phyloP scores from a whole-genome alignment of 2,113 vertebrate genomes.

The Motacilla tschutschensis region DNA sequence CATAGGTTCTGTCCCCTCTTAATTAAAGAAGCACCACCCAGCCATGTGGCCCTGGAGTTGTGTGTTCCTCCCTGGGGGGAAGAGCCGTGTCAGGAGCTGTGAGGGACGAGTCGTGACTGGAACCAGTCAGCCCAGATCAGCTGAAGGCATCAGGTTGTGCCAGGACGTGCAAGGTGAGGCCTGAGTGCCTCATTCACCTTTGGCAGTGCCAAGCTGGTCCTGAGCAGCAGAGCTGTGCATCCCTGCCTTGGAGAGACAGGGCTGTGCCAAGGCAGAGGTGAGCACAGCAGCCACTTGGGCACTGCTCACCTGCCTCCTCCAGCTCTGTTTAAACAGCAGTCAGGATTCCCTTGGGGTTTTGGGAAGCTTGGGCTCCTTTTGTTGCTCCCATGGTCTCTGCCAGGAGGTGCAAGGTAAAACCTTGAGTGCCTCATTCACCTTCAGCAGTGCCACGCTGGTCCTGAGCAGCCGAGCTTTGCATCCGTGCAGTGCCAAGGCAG shows the following conservation, averaged over 20 bases:
- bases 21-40: not conserved
- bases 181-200: not conserved
- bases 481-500: not conserved
- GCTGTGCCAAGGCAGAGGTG: not conserved
- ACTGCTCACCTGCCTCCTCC: not conserved
- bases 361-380: not conserved
- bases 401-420: not conserved
- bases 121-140: conserved; percentile 9
- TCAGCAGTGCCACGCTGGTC: too few relatives aligned
- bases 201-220: not conserved
- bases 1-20: not conserved
- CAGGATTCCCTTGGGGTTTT: not conserved
- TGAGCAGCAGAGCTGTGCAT: not conserved
- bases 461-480: too few relatives aligned
- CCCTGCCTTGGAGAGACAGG: not conserved
- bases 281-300: not conserved
- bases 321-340: not conserved
- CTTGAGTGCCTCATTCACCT: too few relatives aligned
- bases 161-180: conserved; percentile 14
- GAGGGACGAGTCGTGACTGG: not conserved
- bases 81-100: not conserved
- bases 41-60: not conserved
- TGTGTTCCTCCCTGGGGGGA: not conserved
- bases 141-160: not conserved
- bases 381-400: accelerated